A percentile compares a stretch with the other conserved stretches of the same genome.
Evolutionary conservation across 2,113 vertebrate species (phyloP).

Genomic region (Spizaetus ornatus): DNA sequence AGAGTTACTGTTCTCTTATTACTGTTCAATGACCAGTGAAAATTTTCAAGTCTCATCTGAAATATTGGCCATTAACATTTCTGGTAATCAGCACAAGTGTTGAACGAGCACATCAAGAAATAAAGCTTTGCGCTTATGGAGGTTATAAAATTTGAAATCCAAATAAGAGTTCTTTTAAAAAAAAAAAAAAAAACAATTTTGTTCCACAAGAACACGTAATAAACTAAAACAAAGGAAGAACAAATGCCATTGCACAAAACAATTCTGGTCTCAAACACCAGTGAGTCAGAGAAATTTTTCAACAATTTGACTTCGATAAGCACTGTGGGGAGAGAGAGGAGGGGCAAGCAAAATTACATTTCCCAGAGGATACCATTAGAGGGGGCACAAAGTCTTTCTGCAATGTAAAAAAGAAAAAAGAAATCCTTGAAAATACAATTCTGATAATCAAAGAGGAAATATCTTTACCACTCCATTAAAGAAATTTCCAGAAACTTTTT

Average conservation of each 20-base stretch:
- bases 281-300: not conserved
- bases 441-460: not conserved
- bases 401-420: not conserved
- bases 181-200: not conserved
- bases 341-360: conserved; percentile 25
- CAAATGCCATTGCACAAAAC: not conserved
- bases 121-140: not conserved
- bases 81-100: not conserved
- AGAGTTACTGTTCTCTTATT: not conserved
- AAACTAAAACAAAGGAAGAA: not conserved
- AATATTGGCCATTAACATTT: not conserved
- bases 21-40: not conserved
- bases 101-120: not conserved
- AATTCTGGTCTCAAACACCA: not conserved
- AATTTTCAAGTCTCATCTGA: not conserved
- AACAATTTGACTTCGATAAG: not conserved
- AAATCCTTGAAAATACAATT: not conserved
- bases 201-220: not conserved
- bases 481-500: not conserved
- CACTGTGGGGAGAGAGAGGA: not conserved
- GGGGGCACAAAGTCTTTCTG: conserved; percentile 44
- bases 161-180: not conserved
- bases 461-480: not conserved
- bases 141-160: not conserved
- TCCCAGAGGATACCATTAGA: conserved; percentile 55